Conservation (phyloP, 2,888 invertebrate species). For the Seira sanloemensis region DNA sequence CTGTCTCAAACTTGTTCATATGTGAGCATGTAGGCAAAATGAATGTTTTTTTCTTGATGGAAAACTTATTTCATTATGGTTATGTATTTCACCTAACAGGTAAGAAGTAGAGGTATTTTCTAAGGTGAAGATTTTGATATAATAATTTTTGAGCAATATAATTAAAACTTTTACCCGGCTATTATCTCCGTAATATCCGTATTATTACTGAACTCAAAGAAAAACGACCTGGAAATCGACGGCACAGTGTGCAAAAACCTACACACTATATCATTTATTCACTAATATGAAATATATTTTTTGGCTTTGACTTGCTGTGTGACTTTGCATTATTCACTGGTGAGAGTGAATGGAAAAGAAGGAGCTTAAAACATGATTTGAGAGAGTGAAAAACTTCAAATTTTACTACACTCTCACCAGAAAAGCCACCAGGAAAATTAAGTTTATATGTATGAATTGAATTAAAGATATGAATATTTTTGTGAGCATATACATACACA, state of each 20-base stretch:
- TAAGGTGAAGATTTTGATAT: too few species aligned
- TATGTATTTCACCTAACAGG: not conserved
- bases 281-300: not conserved
- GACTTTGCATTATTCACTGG: too few species aligned
- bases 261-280: too few species aligned
- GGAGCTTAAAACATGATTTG: not conserved
- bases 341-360: not conserved
- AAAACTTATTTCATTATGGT: slow-evolving; percentile 17
- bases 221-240: too few species aligned
- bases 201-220: not conserved
- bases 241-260: too few species aligned
- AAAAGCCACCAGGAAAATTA: not conserved
- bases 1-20: not conserved
- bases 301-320: not conserved
- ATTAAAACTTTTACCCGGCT: not conserved
- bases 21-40: slow-evolving; percentile 1
- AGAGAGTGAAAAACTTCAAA: not conserved
- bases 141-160: not conserved
- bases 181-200: not conserved
- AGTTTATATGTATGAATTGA: not conserved
- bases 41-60: not conserved
- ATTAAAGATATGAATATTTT: not conserved
- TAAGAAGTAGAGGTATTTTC: not conserved
- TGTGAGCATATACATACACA: not conserved
- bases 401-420: not conserved